These are phyloP conservation scores for Netelia virgata DNA, from an alignment of 2,888 invertebrate species.

Conservation along the genomic window DNA sequence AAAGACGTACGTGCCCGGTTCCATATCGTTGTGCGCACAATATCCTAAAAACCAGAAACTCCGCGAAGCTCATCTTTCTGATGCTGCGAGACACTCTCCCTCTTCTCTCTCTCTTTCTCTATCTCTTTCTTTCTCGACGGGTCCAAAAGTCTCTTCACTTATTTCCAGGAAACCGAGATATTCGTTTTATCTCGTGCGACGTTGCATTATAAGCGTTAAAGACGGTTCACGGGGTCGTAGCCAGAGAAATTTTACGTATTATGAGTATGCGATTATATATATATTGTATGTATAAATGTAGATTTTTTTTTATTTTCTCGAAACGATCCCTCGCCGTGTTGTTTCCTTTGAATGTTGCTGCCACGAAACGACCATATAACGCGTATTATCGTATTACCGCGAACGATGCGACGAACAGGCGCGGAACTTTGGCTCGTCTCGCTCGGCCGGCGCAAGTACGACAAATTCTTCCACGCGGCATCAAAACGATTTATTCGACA, in stretches of 20 bases:
- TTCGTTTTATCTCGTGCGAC: not conserved
- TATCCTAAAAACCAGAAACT: no score
- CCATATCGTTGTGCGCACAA: no score
- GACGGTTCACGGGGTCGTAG: slow-evolving; percentile 10
- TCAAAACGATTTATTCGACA: slow-evolving; percentile 45
- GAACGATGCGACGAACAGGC: slow-evolving; percentile 11
- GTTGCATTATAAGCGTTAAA: slow-evolving; percentile 45
- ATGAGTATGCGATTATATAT: not conserved
- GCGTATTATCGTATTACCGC: not conserved
- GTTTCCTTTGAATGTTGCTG: slow-evolving; percentile 46
- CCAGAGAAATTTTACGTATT: not conserved
- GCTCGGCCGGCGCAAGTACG: not conserved
- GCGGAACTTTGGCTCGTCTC: not conserved
- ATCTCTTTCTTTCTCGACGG: no score
- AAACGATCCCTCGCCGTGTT: slow-evolving; percentile 3
- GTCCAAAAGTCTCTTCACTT: not conserved
- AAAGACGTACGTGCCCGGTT: slow-evolving; percentile 34
- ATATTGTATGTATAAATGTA: not conserved
- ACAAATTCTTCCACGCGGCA: slow-evolving; percentile 25
- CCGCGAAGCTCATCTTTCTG: no score
- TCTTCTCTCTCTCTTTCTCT: no score
- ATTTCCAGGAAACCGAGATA: not conserved
- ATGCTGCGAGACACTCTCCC: no score
- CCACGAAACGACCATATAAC: slow-evolving; percentile 19
- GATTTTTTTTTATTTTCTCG: not conserved